These are phyloP conservation scores for Cettia cetti DNA, from an alignment of 2,113 vertebrate genomes.

Conservation along the genomic window DNA sequence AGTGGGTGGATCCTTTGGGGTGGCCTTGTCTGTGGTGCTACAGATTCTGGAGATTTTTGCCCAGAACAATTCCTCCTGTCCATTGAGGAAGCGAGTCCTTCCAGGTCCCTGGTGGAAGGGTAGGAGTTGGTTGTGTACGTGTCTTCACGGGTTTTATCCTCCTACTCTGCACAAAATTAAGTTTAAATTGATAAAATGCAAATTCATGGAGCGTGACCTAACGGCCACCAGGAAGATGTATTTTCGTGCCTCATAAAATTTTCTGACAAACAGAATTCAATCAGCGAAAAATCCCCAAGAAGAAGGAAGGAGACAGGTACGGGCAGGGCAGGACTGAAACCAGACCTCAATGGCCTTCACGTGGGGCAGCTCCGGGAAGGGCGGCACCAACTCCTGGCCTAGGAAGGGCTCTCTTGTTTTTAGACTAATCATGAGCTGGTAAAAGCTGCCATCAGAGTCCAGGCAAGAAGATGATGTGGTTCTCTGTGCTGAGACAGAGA, in stretches of 20 bases:
- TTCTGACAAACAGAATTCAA: too few relatives aligned
- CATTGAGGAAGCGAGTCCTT: not conserved
- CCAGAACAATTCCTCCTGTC: not conserved
- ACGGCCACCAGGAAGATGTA: not conserved
- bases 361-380: not conserved
- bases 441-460: not conserved
- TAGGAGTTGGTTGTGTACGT: not conserved
- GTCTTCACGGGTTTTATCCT: not conserved
- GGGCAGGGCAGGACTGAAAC: not conserved
- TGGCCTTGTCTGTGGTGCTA: not conserved
- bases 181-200: not conserved
- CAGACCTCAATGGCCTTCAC: not conserved
- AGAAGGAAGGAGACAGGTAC: not conserved
- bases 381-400: not conserved
- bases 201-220: not conserved
- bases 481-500: not conserved
- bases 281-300: not conserved
- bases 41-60: not conserved
- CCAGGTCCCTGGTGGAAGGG: not conserved
- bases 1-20: not conserved
- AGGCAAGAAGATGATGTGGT: not conserved
- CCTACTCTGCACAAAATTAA: rapidly evolving
- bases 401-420: not conserved
- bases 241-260: not conserved
- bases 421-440: not conserved